Conservation (phyloP, 2,113 vertebrate genomes). For the Scophthalmus maximus region DNA sequence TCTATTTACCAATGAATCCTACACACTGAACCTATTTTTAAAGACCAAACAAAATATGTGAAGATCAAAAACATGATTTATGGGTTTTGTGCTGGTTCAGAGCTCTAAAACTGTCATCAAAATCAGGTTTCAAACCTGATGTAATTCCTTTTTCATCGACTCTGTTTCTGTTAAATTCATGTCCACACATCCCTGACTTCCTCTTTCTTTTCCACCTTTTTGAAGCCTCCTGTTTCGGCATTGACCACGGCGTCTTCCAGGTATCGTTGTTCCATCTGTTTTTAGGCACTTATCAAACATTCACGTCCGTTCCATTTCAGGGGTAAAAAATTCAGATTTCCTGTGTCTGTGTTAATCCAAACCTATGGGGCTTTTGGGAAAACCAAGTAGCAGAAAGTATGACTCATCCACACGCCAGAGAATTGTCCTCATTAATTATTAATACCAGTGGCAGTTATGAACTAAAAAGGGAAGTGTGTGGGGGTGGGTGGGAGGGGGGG, state of each 20-base stretch:
- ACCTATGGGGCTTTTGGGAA: slow-evolving; percentile 66
- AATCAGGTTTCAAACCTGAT: background rate
- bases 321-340: slow-evolving; percentile 58
- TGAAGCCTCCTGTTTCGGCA: background rate
- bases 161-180: no score
- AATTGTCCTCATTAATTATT: slow-evolving; percentile 77
- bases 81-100: background rate
- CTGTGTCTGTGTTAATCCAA: slow-evolving; percentile 60
- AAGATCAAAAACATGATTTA: background rate
- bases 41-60: no score
- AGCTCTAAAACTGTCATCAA: background rate
- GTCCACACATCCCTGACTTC: no score
- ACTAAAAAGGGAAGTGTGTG: slow-evolving; percentile 57
- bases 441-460: slow-evolving; percentile 68
- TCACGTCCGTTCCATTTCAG: slow-evolving; percentile 50
- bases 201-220: background rate
- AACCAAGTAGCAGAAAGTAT: slow-evolving; percentile 67
- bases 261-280: slow-evolving; percentile 32
- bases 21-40: background rate
- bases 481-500: background rate
- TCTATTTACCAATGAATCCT: background rate
- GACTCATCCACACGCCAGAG: slow-evolving; percentile 72
- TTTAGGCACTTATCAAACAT: slow-evolving; percentile 60
- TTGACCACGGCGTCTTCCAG: background rate
- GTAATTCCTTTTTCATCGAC: no score